phyloP scores from a whole-genome alignment of 2,113 vertebrate species.

The Irena cyanogastra region DNA sequence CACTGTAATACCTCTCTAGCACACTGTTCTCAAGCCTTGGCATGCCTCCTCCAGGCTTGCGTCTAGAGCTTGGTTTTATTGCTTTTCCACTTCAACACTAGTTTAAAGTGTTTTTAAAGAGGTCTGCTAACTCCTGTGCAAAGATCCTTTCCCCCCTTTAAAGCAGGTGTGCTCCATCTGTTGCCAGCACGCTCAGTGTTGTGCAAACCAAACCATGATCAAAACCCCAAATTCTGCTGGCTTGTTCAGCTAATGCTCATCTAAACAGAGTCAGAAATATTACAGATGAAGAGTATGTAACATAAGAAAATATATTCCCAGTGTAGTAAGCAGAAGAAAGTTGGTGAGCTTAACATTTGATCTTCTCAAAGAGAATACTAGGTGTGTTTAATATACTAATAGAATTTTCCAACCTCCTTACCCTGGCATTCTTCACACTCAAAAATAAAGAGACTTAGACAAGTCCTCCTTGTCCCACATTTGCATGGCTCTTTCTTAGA shows the following conservation, averaged over 20 bases:
- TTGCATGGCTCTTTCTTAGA: background rate
- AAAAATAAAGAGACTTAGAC: background rate
- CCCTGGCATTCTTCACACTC: background rate
- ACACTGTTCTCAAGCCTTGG: background rate
- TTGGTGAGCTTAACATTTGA: background rate
- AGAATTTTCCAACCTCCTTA: background rate
- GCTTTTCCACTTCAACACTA: background rate
- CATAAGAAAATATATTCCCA: background rate
- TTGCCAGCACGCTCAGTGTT: background rate
- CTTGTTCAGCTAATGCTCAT: background rate
- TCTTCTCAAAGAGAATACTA: background rate
- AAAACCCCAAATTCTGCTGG: background rate
- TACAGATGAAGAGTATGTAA: background rate
- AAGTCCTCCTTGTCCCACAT: conserved; percentile 11
- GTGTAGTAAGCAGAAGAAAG: background rate
- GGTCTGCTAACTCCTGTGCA: background rate
- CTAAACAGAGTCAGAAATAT: background rate
- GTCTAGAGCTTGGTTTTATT: background rate
- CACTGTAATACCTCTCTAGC: background rate
- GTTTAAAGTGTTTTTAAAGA: background rate
- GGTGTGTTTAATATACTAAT: background rate
- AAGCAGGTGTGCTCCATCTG: background rate
- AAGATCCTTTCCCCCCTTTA: background rate
- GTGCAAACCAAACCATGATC: background rate
- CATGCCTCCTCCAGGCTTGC: too few relatives aligned